Conservation (phyloP, 2,888 invertebrate genomes). For the Podabrus alpinus region DNA sequence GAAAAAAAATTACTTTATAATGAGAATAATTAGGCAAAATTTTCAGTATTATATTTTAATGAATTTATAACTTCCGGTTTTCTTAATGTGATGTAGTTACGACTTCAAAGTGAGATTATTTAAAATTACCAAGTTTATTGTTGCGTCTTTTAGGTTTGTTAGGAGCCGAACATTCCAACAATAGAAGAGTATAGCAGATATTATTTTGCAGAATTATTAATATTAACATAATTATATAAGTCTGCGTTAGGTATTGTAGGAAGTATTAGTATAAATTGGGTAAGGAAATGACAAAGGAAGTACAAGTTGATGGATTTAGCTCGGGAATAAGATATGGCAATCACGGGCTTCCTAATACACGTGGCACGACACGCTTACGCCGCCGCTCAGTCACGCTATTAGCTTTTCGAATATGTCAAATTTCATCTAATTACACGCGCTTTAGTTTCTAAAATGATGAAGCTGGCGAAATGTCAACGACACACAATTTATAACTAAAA, state of each 20-base stretch:
- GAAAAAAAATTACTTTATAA: not conserved
- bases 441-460: constrained; percentile 17
- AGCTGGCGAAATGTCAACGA: constrained; percentile 17
- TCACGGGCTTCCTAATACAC: constrained; percentile 24
- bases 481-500: constrained; percentile 15
- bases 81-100: not conserved
- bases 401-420: constrained; percentile 25
- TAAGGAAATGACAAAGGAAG: constrained; percentile 26
- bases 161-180: not conserved
- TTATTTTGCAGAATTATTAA: not conserved
- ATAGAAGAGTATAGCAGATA: not conserved
- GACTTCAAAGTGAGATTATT: not conserved
- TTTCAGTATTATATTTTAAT: not conserved
- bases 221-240: constrained; percentile 17
- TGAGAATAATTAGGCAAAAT: not conserved
- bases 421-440: constrained; percentile 21
- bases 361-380: constrained; percentile 17
- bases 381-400: constrained; percentile 26
- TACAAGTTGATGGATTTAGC: constrained; percentile 25
- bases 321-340: constrained; percentile 25
- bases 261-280: constrained; percentile 21
- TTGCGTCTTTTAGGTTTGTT: not conserved
- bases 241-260: constrained; percentile 13
- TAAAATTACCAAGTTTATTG: not conserved
- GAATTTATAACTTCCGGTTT: not conserved